Conservation (phyloP, 2,888 invertebrate genomes). For the Cataglyphis albicans region DNA sequence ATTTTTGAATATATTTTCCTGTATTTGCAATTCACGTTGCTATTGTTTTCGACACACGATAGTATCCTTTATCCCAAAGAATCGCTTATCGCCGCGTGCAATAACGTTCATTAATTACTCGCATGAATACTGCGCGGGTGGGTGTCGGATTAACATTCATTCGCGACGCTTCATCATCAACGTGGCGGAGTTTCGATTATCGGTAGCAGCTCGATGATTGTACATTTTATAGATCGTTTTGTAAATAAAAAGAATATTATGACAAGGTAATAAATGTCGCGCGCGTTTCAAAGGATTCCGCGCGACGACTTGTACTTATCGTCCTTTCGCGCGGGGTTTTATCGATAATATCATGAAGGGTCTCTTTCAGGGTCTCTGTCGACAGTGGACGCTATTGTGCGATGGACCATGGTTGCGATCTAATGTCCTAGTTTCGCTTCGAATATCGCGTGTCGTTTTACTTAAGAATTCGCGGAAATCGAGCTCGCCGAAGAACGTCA, state of each 20-base stretch:
- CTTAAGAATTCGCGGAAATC: slow-evolving; percentile 21
- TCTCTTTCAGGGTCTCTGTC: slow-evolving; percentile 30
- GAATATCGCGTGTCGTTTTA: slow-evolving; percentile 21
- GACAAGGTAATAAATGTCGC: slow-evolving; percentile 34
- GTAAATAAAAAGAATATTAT: slow-evolving; percentile 41
- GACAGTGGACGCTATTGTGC: slow-evolving; percentile 49
- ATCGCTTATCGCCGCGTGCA: slow-evolving; percentile 20
- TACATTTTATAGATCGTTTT: neutral
- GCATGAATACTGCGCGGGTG: slow-evolving; percentile 34
- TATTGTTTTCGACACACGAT: neutral
- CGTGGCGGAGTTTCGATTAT: slow-evolving; percentile 26
- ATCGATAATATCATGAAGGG: slow-evolving; percentile 41
- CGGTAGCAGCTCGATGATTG: neutral
- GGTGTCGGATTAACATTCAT: slow-evolving; percentile 43
- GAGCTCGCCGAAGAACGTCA: neutral
- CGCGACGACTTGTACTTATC: slow-evolving; percentile 47
- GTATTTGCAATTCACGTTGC: slow-evolving; percentile 30
- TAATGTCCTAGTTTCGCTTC: slow-evolving; percentile 32
- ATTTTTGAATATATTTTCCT: neutral
- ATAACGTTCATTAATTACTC: slow-evolving; percentile 53
- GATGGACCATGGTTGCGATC: slow-evolving; percentile 8
- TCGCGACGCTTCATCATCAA: slow-evolving; percentile 34
- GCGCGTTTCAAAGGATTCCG: slow-evolving; percentile 20
- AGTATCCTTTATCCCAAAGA: slow-evolving; percentile 20
- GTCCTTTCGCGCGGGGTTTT: slow-evolving; percentile 38